Percentiles rank a stretch among this genome's conserved stretches.
Conservation (phyloP, 1,140 invertebrate species). For the Artemia franciscana region DNA sequence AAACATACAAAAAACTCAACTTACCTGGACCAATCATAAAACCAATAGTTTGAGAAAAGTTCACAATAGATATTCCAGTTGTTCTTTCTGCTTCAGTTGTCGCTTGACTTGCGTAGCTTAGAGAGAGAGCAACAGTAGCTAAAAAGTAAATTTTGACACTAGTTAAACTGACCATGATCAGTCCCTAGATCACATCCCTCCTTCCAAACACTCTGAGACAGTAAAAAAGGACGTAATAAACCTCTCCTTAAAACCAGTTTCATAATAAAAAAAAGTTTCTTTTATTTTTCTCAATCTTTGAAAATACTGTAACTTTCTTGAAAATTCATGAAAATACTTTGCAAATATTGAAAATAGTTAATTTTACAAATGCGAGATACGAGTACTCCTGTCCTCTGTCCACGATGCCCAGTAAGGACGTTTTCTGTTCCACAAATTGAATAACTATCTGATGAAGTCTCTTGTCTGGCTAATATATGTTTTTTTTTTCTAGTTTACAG, state of each 20-base stretch:
- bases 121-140: slow-evolving; percentile 64
- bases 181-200: neutral
- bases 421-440: no score
- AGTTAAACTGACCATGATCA: neutral
- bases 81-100: slow-evolving; percentile 56
- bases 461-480: no score
- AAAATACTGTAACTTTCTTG: no score
- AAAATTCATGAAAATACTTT: no score
- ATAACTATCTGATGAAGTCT: no score
- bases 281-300: no score
- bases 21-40: slow-evolving; percentile 57
- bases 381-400: no score
- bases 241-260: neutral
- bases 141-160: slow-evolving; percentile 19
- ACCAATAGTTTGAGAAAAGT: slow-evolving; percentile 61
- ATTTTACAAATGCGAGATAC: no score
- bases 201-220: neutral
- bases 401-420: no score
- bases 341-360: no score
- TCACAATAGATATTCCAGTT: slow-evolving; percentile 54
- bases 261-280: neutral
- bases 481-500: no score
- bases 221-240: neutral
- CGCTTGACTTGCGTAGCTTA: slow-evolving; percentile 63
- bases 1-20: no score